These are phyloP conservation scores for Dorcus hopei DNA, from an alignment of 2,888 invertebrate genomes.

Conservation along the genomic window DNA sequence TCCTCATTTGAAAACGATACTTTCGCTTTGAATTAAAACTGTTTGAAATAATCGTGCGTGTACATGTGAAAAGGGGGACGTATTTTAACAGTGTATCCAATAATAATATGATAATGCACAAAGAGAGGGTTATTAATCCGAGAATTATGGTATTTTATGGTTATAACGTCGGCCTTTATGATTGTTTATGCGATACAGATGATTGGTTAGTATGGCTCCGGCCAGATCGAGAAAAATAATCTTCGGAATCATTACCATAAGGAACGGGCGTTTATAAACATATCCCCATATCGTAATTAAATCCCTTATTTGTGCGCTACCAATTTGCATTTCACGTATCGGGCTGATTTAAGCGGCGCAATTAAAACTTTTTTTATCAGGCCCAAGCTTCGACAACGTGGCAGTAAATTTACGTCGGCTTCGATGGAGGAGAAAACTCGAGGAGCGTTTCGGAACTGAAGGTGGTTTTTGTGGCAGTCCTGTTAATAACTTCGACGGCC, in stretches of 20 bases:
- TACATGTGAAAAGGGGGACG: background rate
- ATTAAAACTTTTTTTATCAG: too few relatives aligned
- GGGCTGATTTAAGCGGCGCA: background rate
- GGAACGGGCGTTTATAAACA: slow-evolving; percentile 5
- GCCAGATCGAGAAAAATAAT: slow-evolving; percentile 11
- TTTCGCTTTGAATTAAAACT: too few relatives aligned
- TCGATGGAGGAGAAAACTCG: too few relatives aligned
- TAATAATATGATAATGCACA: slow-evolving; percentile 1
- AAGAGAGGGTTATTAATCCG: slow-evolving; percentile 42
- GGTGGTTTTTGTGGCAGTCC: too few relatives aligned
- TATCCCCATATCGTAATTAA: background rate
- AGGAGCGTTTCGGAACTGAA: too few relatives aligned
- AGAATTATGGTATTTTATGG: slow-evolving; percentile 49
- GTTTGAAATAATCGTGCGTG: too few relatives aligned
- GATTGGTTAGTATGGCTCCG: slow-evolving; percentile 47
- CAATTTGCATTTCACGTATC: background rate
- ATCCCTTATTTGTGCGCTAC: slow-evolving; percentile 1
- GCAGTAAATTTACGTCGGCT: too few relatives aligned
- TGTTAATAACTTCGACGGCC: too few relatives aligned
- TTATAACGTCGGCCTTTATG: slow-evolving; percentile 50
- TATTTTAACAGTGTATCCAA: background rate
- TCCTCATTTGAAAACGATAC: too few relatives aligned
- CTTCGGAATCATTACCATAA: slow-evolving; percentile 17
- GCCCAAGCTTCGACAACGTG: too few relatives aligned
- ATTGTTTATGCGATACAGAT: slow-evolving; percentile 51